Percentiles rank a stretch among this genome's conserved stretches.
phyloP scores from a whole-genome alignment of 1,140 invertebrate genomes.

The Gryllus bimaculatus region DNA sequence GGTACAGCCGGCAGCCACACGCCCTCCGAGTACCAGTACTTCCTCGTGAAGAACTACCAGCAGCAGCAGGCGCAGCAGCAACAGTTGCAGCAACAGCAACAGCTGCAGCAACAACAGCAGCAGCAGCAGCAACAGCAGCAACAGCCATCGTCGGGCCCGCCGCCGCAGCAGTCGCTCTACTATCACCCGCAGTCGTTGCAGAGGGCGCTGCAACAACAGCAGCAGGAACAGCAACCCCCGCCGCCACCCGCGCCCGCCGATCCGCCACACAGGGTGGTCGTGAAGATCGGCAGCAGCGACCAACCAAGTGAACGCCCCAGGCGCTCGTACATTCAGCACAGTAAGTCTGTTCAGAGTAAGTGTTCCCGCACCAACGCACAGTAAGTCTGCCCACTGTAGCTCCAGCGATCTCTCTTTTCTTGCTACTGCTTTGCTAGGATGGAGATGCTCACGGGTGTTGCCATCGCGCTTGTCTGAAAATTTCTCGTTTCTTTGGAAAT shows the following conservation, averaged over 20 bases:
- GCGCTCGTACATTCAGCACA: slow-evolving; percentile 14
- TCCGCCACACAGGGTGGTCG: slow-evolving; percentile 30
- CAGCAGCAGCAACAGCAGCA: slow-evolving; percentile 22
- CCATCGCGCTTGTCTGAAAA: no score
- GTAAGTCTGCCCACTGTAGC: background rate
- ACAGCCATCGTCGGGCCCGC: slow-evolving; percentile 7
- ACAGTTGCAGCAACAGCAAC: background rate
- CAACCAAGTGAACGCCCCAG: slow-evolving; percentile 21
- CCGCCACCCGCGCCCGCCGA: background rate
- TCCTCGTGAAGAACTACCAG: slow-evolving; percentile 9
- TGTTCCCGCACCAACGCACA: background rate
- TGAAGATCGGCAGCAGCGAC: slow-evolving; percentile 32
- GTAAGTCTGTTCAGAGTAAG: slow-evolving; percentile 9
- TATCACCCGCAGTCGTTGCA: background rate
- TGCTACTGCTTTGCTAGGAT: background rate
- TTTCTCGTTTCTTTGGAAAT: no score
- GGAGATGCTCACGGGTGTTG: no score
- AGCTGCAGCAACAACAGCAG: slow-evolving; percentile 10
- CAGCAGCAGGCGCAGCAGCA: slow-evolving; percentile 12
- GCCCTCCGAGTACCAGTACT: slow-evolving; percentile 16
- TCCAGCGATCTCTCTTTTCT: background rate
- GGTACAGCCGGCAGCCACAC: slow-evolving; percentile 9
- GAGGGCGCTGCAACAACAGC: slow-evolving; percentile 21
- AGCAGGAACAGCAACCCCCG: slow-evolving; percentile 7
- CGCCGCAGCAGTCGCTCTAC: slow-evolving; percentile 5